Base-by-base conservation (phyloP, 1,140 invertebrate genomes). In the Psix sp. region DNA sequence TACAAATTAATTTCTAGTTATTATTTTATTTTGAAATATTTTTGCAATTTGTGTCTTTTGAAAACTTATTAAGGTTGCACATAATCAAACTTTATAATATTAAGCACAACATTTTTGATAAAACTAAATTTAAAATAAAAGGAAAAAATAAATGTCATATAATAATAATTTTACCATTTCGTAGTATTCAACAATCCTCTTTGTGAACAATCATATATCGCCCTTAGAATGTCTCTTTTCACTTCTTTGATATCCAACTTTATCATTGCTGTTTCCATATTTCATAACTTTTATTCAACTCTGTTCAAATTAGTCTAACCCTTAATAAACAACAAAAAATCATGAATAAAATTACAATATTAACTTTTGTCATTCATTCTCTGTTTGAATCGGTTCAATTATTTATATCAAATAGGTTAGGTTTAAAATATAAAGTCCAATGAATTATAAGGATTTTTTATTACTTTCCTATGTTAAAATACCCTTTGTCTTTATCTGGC, bases 141-240 rank as follows among this genome's bases (percentile, higher is more conserved):
- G 21, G 21, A 24, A 4, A 24, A 24, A 24, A 24, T 24, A 24
- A 24, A 3, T 24, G 7, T 33, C n/a, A 33, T 33, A 6, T 33
- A 33, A 6, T 11, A 33, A 33, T 3, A 33, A 33, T 6, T 10
- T 10, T 56, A 90, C 90, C 94, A 96, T 90, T 95, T 95, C 13
- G 92, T 90, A 31, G 90, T 91, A 77, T 94, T 90, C 33, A 90
- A 85, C 31, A 94, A 85, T 42, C 93, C 92, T 31, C 94, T 88
- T 71, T 91, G 88, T 3, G 89, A 90, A 84, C 93, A 94, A 87
- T 94, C 91, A 33, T 82, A 82, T 74, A 94, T 92, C 26, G 91
- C 92, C 70, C 84, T 81, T 38, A 90, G 77, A 76, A 94, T 86
- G 82, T 94, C 92, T 48, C 82, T 79, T 80, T 93, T 93, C 60